Base-by-base conservation (phyloP, 2,113 vertebrate genomes). In the Halichoeres trimaculatus region DNA sequence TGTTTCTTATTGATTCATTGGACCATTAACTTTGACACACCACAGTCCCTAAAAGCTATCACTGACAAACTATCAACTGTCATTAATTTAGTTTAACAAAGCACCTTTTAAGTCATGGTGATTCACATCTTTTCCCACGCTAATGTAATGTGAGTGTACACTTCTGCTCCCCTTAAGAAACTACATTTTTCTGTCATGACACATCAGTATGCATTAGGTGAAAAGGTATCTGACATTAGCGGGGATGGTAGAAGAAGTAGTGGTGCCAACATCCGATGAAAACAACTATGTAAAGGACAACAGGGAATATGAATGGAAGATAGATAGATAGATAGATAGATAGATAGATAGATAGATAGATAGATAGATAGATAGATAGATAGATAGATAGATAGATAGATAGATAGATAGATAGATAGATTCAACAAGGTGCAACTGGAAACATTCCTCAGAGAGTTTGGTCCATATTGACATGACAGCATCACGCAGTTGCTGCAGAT, bases 1-100 rank as follows among this genome's bases (percentile, higher is more conserved):
- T 84, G 83, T 77, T 84, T 76, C 43, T 24, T 70, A 88, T 86
- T 74, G 83, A 89, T 90, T 85, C 53, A 80, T 53, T 54, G n/a
- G 54, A 51, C 70, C 82, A 72, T 87, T 74, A 81, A 26, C 60
- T 52, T 36, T 1, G 12, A 48, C 54, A 72, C 56, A 51, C 53
- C 14, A 9, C 63, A 65, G 69, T 55, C 54, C 61, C 68, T 76
- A 60, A 72, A 78, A 84, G 75, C 74, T 48, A 45, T 51, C 34
- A 30, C 56, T 56, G 55, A 75, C 70, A 36, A 35, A 14, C 53
- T n/a, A 68, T 79, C 68, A 47, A 10, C 69, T 40, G 26, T 22
- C 65, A 38, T 76, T 68, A 23, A 75, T 79, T 66, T 47, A 20
- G 52, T 51, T 54, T 23, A 62, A 53, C 30, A 50, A 53, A 76